phyloP scores from a whole-genome alignment of 2,888 invertebrate species.

The Helicoverpa assulta region DNA sequence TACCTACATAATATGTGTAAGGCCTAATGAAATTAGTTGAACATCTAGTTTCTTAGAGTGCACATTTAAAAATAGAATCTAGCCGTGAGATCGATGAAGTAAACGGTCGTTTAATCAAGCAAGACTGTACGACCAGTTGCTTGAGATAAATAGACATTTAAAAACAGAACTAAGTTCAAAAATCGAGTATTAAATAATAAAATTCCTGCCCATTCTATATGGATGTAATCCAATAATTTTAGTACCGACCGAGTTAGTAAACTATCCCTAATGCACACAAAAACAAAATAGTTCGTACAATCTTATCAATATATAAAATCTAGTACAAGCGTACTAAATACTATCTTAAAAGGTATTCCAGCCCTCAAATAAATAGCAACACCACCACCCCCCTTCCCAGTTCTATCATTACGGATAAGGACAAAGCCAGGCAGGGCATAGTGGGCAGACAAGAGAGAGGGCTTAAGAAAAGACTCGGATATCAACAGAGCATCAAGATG shows the following conservation, averaged over 20 bases:
- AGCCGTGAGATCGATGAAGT: conserved; percentile 7
- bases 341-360: too few species aligned
- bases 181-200: too few species aligned
- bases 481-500: too few species aligned
- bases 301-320: conserved; percentile 48
- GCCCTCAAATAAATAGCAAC: too few species aligned
- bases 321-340: conserved; percentile 28
- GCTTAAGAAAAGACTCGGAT: too few species aligned
- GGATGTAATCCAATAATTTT: not conserved
- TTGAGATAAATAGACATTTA: not conserved
- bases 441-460: too few species aligned
- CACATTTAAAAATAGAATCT: conserved; percentile 40
- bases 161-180: not conserved
- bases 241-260: not conserved
- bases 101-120: conserved; percentile 23
- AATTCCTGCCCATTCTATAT: too few species aligned
- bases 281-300: conserved; percentile 24
- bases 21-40: not conserved
- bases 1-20: conserved; percentile 3
- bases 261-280: too few species aligned
- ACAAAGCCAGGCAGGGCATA: too few species aligned
- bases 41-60: conserved; percentile 31
- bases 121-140: conserved; percentile 5
- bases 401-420: too few species aligned
- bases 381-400: too few species aligned